Evolutionary conservation across 2,797 vertebrate genomes (phyloP).

Genomic region (Fringilla coelebs): DNA sequence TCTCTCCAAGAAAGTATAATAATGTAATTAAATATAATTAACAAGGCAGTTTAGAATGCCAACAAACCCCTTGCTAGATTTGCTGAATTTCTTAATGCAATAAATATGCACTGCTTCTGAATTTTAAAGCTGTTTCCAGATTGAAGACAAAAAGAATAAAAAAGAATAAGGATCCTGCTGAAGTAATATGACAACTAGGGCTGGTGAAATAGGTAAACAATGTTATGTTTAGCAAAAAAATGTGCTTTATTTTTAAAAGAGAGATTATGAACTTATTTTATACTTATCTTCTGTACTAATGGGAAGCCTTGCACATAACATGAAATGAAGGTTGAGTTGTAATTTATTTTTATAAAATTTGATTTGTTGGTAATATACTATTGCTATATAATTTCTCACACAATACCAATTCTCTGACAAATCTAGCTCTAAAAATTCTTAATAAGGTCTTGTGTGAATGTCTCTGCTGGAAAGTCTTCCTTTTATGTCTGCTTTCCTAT

Average conservation of each 20-base stretch:
- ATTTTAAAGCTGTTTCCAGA: background rate
- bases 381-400: background rate
- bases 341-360: background rate
- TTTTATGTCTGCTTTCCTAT: background rate
- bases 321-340: background rate
- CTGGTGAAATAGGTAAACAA: background rate
- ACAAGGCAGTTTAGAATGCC: background rate
- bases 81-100: background rate
- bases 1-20: background rate
- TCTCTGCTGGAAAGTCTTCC: background rate
- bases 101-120: background rate
- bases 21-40: background rate
- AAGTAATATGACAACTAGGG: background rate
- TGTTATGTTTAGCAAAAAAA: background rate
- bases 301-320: background rate
- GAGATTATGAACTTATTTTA: background rate
- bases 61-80: background rate
- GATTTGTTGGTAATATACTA: background rate
- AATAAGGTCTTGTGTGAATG: background rate
- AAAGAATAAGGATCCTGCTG: background rate
- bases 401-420: background rate
- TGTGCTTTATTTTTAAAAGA: background rate
- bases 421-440: background rate
- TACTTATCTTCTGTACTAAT: background rate
- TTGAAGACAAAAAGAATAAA: background rate